Conservation (phyloP, 2,888 invertebrate genomes). For the Scaeva pyrastri region DNA sequence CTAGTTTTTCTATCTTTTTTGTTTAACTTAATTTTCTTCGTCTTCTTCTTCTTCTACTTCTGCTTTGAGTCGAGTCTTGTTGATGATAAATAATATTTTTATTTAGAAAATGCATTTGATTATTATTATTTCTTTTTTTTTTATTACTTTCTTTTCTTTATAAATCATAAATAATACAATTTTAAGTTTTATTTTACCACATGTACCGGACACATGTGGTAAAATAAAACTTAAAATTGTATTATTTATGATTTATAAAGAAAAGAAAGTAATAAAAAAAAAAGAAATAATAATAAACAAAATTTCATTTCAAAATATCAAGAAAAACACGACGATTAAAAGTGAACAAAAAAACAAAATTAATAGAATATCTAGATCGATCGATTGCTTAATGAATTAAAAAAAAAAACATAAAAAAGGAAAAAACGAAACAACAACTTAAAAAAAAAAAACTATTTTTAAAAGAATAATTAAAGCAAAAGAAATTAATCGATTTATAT, state of each 20-base stretch:
- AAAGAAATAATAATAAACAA: slow-evolving; percentile 19
- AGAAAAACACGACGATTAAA: background rate
- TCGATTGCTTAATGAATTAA: slow-evolving; percentile 37
- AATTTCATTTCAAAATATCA: background rate
- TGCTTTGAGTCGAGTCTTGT: slow-evolving; percentile 43
- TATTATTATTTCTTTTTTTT: slow-evolving; percentile 4
- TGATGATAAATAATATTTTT: slow-evolving; percentile 24
- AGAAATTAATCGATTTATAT: slow-evolving; percentile 45
- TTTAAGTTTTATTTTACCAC: slow-evolving; percentile 8
- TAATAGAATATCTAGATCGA: slow-evolving; percentile 49
- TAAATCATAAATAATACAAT: slow-evolving; percentile 22
- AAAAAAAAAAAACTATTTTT: slow-evolving; percentile 58
- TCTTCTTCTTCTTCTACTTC: slow-evolving; percentile 58
- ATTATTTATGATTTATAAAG: slow-evolving; percentile 10
- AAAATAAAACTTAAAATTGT: slow-evolving; percentile 20
- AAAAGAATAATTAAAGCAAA: slow-evolving; percentile 57
- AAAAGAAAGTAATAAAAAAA: slow-evolving; percentile 18
- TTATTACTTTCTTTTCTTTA: slow-evolving; percentile 6
- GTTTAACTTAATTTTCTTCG: slow-evolving; percentile 27
- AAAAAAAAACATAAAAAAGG: slow-evolving; percentile 15
- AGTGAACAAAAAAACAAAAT: slow-evolving; percentile 29
- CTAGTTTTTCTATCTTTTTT: slow-evolving; percentile 36
- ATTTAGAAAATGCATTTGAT: background rate
- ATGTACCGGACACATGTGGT: no score
- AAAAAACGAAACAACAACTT: background rate